Conservation (phyloP, 2,113 vertebrate genomes). For the Rutilus rutilus region DNA sequence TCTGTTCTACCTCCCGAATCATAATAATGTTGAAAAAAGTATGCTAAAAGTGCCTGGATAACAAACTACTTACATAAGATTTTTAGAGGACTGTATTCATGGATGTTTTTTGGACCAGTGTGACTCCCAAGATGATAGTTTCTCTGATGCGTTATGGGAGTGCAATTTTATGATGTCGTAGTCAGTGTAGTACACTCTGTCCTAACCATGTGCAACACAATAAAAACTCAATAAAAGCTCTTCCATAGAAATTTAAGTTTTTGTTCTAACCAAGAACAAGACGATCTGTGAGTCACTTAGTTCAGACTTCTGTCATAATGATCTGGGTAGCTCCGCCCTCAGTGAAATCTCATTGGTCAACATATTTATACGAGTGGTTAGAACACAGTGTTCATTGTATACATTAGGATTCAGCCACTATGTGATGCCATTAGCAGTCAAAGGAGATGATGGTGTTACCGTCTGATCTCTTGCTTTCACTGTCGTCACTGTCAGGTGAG, state of each 20-base stretch:
- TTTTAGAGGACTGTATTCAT: neutral
- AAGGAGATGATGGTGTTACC: constrained; percentile 52
- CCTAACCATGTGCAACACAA: neutral
- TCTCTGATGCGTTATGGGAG: neutral
- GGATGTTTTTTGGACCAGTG: neutral
- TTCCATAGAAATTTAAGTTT: neutral
- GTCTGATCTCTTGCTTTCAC: constrained; percentile 74
- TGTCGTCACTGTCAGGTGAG: constrained; percentile 74
- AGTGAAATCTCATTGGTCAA: constrained; percentile 1
- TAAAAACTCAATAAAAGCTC: neutral
- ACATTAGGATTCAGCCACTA: constrained; percentile 27
- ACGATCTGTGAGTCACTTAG: neutral
- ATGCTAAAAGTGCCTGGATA: neutral
- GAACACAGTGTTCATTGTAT: neutral
- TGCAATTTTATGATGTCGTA: neutral
- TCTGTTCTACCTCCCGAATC: neutral
- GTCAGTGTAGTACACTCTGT: neutral
- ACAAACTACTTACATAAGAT: neutral
- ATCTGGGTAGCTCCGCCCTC: neutral
- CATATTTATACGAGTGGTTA: neutral
- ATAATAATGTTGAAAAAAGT: neutral
- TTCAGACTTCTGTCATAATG: neutral
- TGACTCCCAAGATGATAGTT: neutral
- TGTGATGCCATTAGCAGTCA: constrained; percentile 1
- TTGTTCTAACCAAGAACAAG: neutral